Conservation (phyloP, 2,888 invertebrate species). For the Hedychridium roseum region DNA sequence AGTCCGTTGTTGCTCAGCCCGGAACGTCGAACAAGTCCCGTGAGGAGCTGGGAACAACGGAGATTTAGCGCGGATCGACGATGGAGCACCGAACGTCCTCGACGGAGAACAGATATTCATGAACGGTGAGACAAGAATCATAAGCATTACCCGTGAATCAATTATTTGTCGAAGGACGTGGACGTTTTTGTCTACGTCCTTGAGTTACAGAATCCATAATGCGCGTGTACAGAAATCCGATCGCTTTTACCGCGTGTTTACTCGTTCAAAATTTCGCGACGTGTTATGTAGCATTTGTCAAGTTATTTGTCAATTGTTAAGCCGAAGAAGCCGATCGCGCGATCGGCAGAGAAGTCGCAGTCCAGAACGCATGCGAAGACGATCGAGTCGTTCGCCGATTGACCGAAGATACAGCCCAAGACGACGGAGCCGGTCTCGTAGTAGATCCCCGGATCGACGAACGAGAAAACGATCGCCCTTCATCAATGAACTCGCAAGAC, state of each 20-base stretch:
- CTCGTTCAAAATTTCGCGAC: too few species aligned
- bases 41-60: constrained; percentile 16
- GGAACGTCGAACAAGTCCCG: constrained; percentile 37
- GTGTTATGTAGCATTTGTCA: too few species aligned
- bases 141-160: constrained; percentile 1
- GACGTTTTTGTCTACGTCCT: too few species aligned
- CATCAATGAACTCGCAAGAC: constrained; percentile 58
- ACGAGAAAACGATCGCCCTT: constrained; percentile 57
- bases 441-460: constrained; percentile 50
- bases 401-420: constrained; percentile 42
- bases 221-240: too few species aligned
- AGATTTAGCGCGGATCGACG: constrained; percentile 45
- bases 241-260: too few species aligned
- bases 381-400: constrained; percentile 54
- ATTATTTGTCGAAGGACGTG: too few species aligned
- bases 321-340: constrained; percentile 56
- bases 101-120: constrained; percentile 41
- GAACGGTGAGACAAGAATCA: constrained; percentile 53
- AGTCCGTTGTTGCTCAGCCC: constrained; percentile 35
- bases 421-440: constrained; percentile 46
- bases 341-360: constrained; percentile 51
- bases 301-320: constrained; percentile 40
- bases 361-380: constrained; percentile 47
- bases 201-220: too few species aligned
- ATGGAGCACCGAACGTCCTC: constrained; percentile 49